These are phyloP conservation scores for Neopelma chrysocephalum DNA, from an alignment of 2,797 vertebrate genomes.

Conservation along the genomic window DNA sequence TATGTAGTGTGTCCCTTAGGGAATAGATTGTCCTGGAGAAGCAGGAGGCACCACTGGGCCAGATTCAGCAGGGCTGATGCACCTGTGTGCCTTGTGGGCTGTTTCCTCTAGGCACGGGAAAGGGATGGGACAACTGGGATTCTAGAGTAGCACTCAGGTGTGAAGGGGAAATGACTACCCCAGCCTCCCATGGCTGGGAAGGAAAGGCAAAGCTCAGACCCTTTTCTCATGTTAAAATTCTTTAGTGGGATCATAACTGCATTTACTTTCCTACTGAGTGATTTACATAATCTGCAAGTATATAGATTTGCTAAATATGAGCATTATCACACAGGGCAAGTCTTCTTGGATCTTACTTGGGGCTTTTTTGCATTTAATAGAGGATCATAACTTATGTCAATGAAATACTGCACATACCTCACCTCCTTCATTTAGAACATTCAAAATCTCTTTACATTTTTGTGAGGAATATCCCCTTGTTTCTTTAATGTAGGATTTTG, in stretches of 20 bases:
- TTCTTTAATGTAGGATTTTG: neutral
- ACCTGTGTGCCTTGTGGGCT: neutral
- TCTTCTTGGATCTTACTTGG: neutral
- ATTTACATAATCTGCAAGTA: neutral
- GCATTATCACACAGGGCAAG: neutral
- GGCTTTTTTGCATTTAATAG: neutral
- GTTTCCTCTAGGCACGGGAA: rapidly evolving
- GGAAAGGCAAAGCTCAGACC: neutral
- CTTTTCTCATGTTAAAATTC: neutral
- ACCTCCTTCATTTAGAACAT: neutral
- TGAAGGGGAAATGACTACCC: rapidly evolving
- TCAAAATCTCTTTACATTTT: neutral
- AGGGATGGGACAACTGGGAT: neutral
- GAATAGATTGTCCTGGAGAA: neutral
- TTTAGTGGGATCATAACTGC: neutral
- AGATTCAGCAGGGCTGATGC: neutral
- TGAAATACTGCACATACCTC: neutral
- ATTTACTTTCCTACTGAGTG: neutral
- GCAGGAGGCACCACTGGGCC: rapidly evolving
- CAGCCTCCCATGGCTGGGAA: rapidly evolving
- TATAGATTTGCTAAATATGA: neutral
- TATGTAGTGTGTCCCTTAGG: rapidly evolving
- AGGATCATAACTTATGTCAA: rapidly evolving
- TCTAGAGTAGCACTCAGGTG: rapidly evolving
- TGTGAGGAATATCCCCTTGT: neutral